Percentiles rank a stretch among this genome's conserved stretches.
These are phyloP conservation scores for Coreius guichenoti DNA, from an alignment of 2,797 vertebrate species.

Conservation along the genomic window DNA sequence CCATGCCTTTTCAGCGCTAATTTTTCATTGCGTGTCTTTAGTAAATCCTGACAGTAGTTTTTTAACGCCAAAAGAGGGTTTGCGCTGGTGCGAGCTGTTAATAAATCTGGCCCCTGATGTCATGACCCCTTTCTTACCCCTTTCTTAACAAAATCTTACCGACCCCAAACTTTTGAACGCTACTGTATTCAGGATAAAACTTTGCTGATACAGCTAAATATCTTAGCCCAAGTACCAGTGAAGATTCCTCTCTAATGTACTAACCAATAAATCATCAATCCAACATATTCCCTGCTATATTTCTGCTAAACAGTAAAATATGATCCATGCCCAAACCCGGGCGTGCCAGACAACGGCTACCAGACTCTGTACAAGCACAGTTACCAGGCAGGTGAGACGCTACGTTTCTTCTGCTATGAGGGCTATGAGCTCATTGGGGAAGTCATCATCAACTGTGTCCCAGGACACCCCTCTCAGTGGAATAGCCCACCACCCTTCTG, in stretches of 20 bases:
- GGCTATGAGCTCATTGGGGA: constrained; percentile 93
- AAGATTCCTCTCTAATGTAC: background rate
- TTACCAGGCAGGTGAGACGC: constrained; percentile 91
- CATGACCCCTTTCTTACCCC: too few species aligned
- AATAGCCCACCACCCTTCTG: constrained; percentile 91
- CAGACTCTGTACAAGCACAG: constrained; percentile 93
- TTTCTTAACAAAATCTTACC: background rate
- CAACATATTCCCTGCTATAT: background rate
- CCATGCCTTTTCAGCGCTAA: too few species aligned
- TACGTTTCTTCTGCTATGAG: constrained; percentile 94
- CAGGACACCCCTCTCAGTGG: constrained; percentile 92
- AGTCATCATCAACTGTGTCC: constrained; percentile 90
- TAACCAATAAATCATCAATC: background rate
- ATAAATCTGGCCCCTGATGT: too few species aligned
- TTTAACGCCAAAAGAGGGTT: too few species aligned
- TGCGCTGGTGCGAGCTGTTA: too few species aligned
- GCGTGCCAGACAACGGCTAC: constrained; percentile 92
- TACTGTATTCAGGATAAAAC: background rate
- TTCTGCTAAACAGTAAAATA: constrained; percentile 80
- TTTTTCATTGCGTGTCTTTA: too few species aligned
- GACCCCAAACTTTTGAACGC: background rate
- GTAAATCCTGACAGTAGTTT: too few species aligned
- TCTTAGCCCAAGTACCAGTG: background rate
- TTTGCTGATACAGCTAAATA: background rate
- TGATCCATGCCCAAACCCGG: constrained; percentile 91